Evolutionary conservation across 2,113 vertebrate species (phyloP), one percentile per base, ranked within the genome.

Genomic region (Tragelaphus imberbis): DNA sequence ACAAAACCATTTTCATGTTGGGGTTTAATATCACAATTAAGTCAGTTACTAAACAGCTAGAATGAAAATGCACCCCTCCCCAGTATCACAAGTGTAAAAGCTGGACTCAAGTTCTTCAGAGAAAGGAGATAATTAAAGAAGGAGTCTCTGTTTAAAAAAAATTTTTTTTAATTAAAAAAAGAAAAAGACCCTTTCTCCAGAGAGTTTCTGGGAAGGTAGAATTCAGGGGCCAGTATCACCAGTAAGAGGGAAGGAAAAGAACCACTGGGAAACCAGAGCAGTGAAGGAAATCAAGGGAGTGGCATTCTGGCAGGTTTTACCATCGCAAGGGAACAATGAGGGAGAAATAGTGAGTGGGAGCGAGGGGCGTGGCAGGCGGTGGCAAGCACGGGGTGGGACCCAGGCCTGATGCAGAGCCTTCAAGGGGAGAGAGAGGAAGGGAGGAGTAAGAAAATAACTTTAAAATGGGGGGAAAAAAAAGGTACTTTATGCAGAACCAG

Each of bases 21-120:
- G 51, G 47, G 23, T 51, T 96, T 92, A 86, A 94, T 71, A 91
- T 90, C 16, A 88, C 58, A 94, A 59, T 81, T 28, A 15, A 94
- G 28, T 84, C 13, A 21, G 44, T 97, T 85, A 65, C 8, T 19
- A 59, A 86, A 68, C 51, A 84, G 16, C 71, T 80, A 44, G 49
- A 44, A 82, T 59, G 86, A 92, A 95, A 94, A 90, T 2, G 33
- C 28, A 87, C 49, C 49, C n/a, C 56, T 95, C 44, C 40, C 44
- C n/a, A 40, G 1, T 71, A 55, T 71, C 80, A 21, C 77, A 86
- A 56, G 44, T 92, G 4, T 82, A 68, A 91, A 94, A 3, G 1
- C 15, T 40, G n/a, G 15, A 77, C 28, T 91, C 47, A 14, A 1
- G 36, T 75, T 96, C 44, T 91, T 88, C 36, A 7, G 58, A 90